phyloP scores from a whole-genome alignment of 35 echinoderm and acorn worm species.

The Apostichopus parvimensis region DNA sequence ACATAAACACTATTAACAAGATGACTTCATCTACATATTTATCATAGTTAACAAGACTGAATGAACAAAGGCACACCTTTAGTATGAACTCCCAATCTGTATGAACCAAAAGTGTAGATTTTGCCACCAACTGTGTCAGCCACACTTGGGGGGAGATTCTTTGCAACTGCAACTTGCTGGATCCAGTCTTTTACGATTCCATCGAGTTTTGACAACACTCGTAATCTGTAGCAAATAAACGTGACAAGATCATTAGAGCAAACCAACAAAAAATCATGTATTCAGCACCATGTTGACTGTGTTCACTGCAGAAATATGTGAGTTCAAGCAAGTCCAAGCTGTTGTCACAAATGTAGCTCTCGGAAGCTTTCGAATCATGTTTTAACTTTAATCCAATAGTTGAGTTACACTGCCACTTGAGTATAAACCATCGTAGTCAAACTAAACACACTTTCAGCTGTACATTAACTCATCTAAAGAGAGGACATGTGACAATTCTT shows the following conservation, averaged over 20 bases:
- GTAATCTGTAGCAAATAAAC: slow-evolving; percentile 51
- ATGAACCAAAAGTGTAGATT: slow-evolving; percentile 99
- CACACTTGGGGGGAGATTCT: slow-evolving; percentile 90
- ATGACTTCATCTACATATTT: too few relatives aligned
- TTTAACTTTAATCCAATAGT: too few relatives aligned
- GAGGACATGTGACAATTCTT: too few relatives aligned
- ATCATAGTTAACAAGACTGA: too few relatives aligned
- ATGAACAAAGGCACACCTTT: slow-evolving; percentile 71
- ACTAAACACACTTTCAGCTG: too few relatives aligned
- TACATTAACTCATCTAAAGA: too few relatives aligned
- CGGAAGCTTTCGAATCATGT: too few relatives aligned
- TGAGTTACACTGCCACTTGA: too few relatives aligned
- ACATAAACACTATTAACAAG: not conserved
- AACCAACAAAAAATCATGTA: not conserved
- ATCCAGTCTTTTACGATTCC: slow-evolving; percentile 96
- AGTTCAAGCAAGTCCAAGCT: too few relatives aligned
- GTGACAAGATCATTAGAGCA: not conserved
- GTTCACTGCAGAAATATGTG: not conserved
- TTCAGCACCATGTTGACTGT: not conserved
- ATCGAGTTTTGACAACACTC: slow-evolving; percentile 82
- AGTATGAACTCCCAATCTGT: slow-evolving; percentile 97
- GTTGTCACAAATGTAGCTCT: too few relatives aligned
- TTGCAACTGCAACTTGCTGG: slow-evolving; percentile 66
- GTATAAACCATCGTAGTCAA: too few relatives aligned
- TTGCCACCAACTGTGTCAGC: slow-evolving; percentile 97